Evolutionary conservation across 2,888 invertebrate species (phyloP), one percentile per base, ranked within the genome.

Genomic region (Protonemura montana): DNA sequence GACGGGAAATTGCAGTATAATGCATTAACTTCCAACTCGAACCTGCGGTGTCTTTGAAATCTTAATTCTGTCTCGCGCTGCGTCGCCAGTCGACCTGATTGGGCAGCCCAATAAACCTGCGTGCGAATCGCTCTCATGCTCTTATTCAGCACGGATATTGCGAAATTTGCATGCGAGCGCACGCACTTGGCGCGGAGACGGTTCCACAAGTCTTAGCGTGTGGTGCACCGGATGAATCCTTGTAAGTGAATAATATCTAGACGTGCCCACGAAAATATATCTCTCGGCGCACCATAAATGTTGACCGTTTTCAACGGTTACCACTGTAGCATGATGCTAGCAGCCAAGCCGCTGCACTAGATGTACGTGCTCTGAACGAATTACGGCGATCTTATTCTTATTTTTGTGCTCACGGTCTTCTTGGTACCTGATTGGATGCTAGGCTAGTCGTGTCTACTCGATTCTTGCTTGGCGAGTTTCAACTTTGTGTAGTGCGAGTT

Each of bases 391-490:
- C 59, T 3, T 59, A 59, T 59, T 59, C 59, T 59, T 59, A 59
- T 59, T 59, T 59, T 13, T 59, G 59, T 59, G 59, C 59, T 16
- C 30, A 30, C 30, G 81, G 28, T 81, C 81, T 7, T 7, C 26
- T 7, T 27, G 78, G 7, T 2, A 26, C 28, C 21, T 28, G 78
- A 78, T 78, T 78, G 78, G 81, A 81, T 30, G 81, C 16, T 10
- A 0, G 28, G 28, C 28, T 81, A 6, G 78, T 78, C 81, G 81
- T 81, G 81, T 81, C 81, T 81, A 28, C 28, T n/a, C 0, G 30
- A 30, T 81, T 81, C 81, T 81, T 29, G 81, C 81, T 81, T 81
- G 81, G 81, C 81, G 3, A 29, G 81, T 81, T 81, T 81, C 30
- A 81, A 28, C 59, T 59, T 59, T 21, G 59, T 21, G 59, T 59